Base-by-base conservation (phyloP, 2,113 vertebrate genomes). In the Chaetodon trifascialis region DNA sequence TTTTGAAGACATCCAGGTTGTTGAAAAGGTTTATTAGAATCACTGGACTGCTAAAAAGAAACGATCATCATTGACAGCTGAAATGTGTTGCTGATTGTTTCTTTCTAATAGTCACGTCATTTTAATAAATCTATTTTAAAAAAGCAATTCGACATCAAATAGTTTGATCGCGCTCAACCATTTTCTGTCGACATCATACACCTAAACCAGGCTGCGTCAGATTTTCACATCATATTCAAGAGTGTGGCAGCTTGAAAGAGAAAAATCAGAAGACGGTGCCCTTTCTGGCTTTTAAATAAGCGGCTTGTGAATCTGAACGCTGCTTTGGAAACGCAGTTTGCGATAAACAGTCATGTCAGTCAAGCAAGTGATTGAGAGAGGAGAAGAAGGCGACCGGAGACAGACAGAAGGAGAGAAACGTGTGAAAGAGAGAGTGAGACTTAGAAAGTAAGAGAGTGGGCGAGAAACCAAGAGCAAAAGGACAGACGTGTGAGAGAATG, bases 281-380 rank as follows among this genome's bases (percentile, higher is more conserved):
- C 44, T 47, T 5, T 19, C 12, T 73, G 52, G 46, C 72, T 56
- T 72, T 72, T 47, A 2, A 21, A 51, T 46, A 7, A 67, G 82
- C 21, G 54, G 4, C 42, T 51, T 84, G 25, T 77, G 59, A 70
- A 67, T 75, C n/a, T 77, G 30, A 65, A 78, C 7, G 68, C 38
- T 55, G 59, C 44, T 65, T 66, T 54, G 58, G 52, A 56, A 62
- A 40, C 23, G 23, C 30, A 25, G 51, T 23, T 60, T 52, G 58
- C n/a, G 25, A 77, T 60, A 76, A 80, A 80, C 36, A 62, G 65
- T 68, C 64, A 2, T 10, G 70, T 84, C 73, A 67, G 56, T 76
- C 42, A 73, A 55, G 46, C 15, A 19, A 73, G 63, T 44, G 11
- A 4, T 2, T 64, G 36, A 46, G 51, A 72, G 63, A 75, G 67